These are phyloP conservation scores for Strigamia transsilvanica DNA, from an alignment of 2,888 invertebrate species.

Conservation along the genomic window DNA sequence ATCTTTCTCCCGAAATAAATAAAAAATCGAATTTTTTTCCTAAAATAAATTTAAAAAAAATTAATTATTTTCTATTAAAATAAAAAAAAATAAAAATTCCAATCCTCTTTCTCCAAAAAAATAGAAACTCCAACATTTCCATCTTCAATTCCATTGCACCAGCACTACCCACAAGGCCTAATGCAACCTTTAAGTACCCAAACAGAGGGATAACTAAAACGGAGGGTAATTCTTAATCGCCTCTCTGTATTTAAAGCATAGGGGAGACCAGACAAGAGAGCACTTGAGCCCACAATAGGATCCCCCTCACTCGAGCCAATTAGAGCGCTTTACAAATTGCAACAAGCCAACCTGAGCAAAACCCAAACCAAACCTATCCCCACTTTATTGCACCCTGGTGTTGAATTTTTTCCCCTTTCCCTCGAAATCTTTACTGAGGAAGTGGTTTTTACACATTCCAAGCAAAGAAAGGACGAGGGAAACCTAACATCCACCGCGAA, in stretches of 20 bases:
- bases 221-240: slow-evolving; percentile 18
- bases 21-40: too few relatives aligned
- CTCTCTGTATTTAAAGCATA: slow-evolving; percentile 19
- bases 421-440: background rate
- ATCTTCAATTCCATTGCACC: background rate
- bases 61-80: too few relatives aligned
- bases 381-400: background rate
- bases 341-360: background rate
- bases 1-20: too few relatives aligned
- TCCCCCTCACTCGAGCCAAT: slow-evolving; percentile 22
- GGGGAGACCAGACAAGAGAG: slow-evolving; percentile 23
- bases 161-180: background rate
- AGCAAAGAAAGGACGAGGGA: too few relatives aligned
- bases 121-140: too few relatives aligned
- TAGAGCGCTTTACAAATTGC: slow-evolving; percentile 32
- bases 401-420: background rate
- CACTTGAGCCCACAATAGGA: slow-evolving; percentile 21
- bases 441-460: background rate
- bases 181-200: background rate
- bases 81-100: too few relatives aligned
- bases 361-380: background rate
- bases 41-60: too few relatives aligned
- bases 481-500: background rate
- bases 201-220: background rate
- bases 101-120: background rate